Percentiles rank a stretch among this genome's conserved stretches.
Evolutionary conservation across 1,140 invertebrate genomes (phyloP).

Genomic region (Aphelenchoides besseyi): DNA sequence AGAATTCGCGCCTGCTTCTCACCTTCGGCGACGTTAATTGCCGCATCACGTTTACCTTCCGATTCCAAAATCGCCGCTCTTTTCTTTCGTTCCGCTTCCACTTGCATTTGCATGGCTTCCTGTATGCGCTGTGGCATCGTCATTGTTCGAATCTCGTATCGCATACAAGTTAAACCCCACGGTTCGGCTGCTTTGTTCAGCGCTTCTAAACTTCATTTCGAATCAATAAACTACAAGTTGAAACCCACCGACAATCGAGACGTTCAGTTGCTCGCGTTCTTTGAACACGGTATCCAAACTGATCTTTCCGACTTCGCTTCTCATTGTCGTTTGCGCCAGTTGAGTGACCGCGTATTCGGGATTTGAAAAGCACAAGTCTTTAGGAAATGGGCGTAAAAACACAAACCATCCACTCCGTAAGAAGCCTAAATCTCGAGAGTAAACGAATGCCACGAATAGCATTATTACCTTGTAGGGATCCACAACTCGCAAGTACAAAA

Average conservation of each 20-base stretch:
- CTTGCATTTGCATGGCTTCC: slow-evolving; percentile 97
- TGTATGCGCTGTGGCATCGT: slow-evolving; percentile 85
- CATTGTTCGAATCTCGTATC: slow-evolving; percentile 97
- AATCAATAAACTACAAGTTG: not conserved
- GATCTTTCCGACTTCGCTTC: slow-evolving; percentile 95
- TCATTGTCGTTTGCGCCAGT: slow-evolving; percentile 97
- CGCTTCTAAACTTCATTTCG: slow-evolving; percentile 68
- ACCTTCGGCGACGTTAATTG: slow-evolving; percentile 96
- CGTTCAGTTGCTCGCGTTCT: slow-evolving; percentile 90
- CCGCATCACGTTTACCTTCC: slow-evolving; percentile 78
- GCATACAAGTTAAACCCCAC: slow-evolving; percentile 93
- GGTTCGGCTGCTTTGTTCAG: slow-evolving; percentile 96
- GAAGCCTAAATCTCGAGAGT: not conserved
- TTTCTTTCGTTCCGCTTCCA: slow-evolving; percentile 94
- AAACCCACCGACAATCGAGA: slow-evolving; percentile 75
- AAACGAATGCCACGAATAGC: not conserved
- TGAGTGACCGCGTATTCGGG: slow-evolving; percentile 98
- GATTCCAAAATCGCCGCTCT: slow-evolving; percentile 93
- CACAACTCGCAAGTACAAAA: slow-evolving; percentile 86
- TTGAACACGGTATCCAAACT: slow-evolving; percentile 92
- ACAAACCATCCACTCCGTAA: slow-evolving; percentile 89
- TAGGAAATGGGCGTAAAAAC: too few species aligned
- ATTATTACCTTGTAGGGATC: slow-evolving; percentile 78
- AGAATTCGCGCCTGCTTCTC: slow-evolving; percentile 84
- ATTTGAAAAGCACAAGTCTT: too few species aligned